phyloP scores from a whole-genome alignment of 2,113 vertebrate genomes.

The Gnathonemus longibarbis region DNA sequence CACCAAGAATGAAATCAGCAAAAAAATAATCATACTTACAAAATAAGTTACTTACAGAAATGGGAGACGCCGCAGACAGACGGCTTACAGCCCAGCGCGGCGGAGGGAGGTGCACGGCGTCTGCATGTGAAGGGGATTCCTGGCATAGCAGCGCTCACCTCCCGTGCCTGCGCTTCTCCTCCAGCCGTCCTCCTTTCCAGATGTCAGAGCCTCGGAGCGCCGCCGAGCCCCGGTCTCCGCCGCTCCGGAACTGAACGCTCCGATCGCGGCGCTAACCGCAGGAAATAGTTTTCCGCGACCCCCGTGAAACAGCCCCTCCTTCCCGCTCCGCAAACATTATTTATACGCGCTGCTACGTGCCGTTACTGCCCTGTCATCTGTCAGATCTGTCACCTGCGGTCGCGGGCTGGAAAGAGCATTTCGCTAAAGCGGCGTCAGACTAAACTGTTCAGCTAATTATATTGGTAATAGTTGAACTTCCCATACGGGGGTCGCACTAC shows the following conservation, averaged over 20 bases:
- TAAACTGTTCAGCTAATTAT: not conserved
- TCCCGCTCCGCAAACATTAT: not conserved
- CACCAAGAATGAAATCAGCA: not conserved
- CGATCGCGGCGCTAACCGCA: constrained; percentile 5
- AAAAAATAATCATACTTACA: not conserved
- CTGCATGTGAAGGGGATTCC: not conserved
- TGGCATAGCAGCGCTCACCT: constrained; percentile 12
- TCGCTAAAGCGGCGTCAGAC: not conserved
- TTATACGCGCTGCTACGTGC: not conserved
- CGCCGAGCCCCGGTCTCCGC: constrained; percentile 8
- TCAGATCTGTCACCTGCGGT: not conserved
- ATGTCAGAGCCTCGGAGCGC: constrained; percentile 10
- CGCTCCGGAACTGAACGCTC: constrained; percentile 27
- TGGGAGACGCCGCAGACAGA: not conserved
- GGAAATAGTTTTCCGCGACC: constrained; percentile 19
- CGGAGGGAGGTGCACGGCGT: not conserved
- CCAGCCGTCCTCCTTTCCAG: constrained; percentile 2
- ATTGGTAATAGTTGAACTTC: not conserved
- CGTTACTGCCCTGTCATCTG: not conserved
- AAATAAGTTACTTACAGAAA: not conserved
- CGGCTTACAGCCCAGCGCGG: not conserved
- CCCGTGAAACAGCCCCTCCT: not conserved
- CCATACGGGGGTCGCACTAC: not conserved
- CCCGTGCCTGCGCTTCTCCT: not conserved
- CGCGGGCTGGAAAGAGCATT: not conserved